Base-by-base conservation (phyloP, 2,888 invertebrate genomes). In the Drosophila borborema region DNA sequence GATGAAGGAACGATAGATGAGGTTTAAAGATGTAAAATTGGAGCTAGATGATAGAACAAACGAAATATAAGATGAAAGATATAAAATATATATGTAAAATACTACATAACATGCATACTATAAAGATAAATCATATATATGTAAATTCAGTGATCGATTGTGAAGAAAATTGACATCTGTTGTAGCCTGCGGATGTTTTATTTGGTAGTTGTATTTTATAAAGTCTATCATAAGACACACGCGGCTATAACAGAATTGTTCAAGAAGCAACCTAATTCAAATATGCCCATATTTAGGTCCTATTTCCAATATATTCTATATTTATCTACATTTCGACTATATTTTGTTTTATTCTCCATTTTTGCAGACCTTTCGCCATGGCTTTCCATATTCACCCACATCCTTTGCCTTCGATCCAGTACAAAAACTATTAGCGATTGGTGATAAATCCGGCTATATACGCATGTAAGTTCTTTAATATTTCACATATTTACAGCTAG, bases 361-460 rank as follows among this genome's bases (percentile, higher is more conserved):
- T 40, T 76, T 95, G 55, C 96, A 97, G 97, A 98, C 98, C 88
- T 98, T 98, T 94, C 97, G 99, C 65, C 99, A 99, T 95, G 99
- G 99, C 90, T 99, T 99, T 94, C 99, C 99, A 82, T 97, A 97
- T 94, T 97, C 99, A 90, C 99, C 99, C 58, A 98, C 98, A 84
- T 97, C 99, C 72, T 95, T 99, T 94, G 99, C 99, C 74, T 99
- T 97, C 95, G 99, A 99, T 95, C 99, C 99, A 81, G 96, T 99
- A 91, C 99, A 99, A 94, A 97, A 97, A 93, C 95, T 99, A 77
- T 95, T 99, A 92, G 99, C 98, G 81, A 97, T 99, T 93, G 99
- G 99, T 74, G 98, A 99, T 92, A 98, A 98, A 94, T 95, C 96
- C 87, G 99, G 99, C 92, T 97, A 97, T 87, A 95, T 99, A 86